Evolutionary conservation across 2,113 vertebrate species (phyloP).

Genomic region (Scatophagus argus): DNA sequence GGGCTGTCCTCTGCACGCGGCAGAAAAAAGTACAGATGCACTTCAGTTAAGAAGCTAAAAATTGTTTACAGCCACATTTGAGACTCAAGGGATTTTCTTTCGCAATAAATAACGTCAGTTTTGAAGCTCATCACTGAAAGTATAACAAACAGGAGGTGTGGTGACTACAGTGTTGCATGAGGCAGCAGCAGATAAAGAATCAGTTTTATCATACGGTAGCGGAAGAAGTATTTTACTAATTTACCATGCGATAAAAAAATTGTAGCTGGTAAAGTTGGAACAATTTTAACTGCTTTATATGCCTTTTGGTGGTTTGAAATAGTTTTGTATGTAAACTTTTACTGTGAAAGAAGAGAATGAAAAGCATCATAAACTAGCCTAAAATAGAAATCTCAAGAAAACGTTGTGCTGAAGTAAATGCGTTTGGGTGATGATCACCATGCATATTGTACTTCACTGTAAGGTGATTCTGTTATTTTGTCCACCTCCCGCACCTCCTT

Average conservation of each 20-base stretch:
- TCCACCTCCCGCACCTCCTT: not conserved
- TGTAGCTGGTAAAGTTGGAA: too few species aligned
- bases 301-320: not conserved
- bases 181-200: not conserved
- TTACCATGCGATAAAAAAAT: too few species aligned
- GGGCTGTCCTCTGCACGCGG: not conserved
- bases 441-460: not conserved
- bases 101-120: not conserved
- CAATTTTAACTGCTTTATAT: not conserved
- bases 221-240: not conserved
- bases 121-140: not conserved
- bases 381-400: not conserved
- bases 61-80: not conserved
- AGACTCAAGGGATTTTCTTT: not conserved
- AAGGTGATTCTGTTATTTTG: not conserved
- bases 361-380: not conserved
- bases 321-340: not conserved
- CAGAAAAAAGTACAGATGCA: slow-evolving; percentile 9
- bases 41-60: not conserved
- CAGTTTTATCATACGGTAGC: not conserved
- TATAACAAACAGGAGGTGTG: too few species aligned
- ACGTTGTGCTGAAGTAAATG: not conserved
- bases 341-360: not conserved
- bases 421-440: not conserved
- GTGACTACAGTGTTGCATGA: not conserved